Evolutionary conservation across 2,113 vertebrate species (phyloP).

Genomic region (human): DNA sequence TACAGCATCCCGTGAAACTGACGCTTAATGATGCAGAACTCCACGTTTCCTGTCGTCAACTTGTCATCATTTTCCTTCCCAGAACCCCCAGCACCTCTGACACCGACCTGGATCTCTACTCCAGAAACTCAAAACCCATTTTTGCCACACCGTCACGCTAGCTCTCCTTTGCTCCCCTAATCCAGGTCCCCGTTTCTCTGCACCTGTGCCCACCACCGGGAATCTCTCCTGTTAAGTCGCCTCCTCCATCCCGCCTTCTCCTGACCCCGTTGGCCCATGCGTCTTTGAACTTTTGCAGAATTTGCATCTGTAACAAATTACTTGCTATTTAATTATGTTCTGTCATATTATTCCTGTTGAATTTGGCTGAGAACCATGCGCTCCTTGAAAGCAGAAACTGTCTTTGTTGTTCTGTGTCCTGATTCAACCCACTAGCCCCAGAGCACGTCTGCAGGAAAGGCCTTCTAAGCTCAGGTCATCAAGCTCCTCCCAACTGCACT

Average conservation of each 20-base stretch:
- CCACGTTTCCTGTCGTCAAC: background rate
- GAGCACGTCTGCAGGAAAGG: background rate
- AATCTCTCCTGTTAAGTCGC: fast-evolving
- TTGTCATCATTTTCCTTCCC: fast-evolving
- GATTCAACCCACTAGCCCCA: background rate
- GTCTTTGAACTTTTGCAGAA: constrained; percentile 26
- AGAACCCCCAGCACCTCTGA: no score
- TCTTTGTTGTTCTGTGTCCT: background rate
- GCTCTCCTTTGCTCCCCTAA: fast-evolving
- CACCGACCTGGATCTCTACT: background rate
- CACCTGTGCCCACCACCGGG: background rate
- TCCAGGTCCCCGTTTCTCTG: fast-evolving
- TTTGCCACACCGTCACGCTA: fast-evolving
- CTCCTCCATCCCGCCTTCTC: background rate
- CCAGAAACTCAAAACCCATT: background rate
- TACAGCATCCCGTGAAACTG: fast-evolving
- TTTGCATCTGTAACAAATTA: constrained; percentile 51
- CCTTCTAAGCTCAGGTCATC: background rate
- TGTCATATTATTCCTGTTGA: constrained; percentile 40
- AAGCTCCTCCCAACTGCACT: fast-evolving
- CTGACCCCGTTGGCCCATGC: background rate
- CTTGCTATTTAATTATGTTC: background rate
- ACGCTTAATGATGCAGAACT: background rate
- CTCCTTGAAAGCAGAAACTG: background rate
- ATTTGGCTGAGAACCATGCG: background rate